Evolutionary conservation across 2,888 invertebrate species (phyloP), one percentile per base, ranked within the genome.

Genomic region (Piscicola geometra): DNA sequence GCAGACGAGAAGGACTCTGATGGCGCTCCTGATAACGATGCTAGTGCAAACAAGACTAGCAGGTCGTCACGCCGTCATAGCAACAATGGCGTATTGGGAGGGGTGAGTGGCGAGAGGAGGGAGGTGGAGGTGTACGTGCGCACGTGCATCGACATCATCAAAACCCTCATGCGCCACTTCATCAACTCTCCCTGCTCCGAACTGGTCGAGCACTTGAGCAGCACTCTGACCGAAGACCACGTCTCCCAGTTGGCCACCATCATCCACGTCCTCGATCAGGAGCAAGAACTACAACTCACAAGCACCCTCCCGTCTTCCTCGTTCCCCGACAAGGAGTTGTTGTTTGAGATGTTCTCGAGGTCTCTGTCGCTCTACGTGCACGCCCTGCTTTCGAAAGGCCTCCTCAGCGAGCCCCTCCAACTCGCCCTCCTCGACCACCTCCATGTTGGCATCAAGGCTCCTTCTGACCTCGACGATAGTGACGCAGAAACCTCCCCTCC

Each of bases 81-180:
- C 75, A 82, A 81, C 77, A 78, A 71, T 5, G 78, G 78, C 69
- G 9, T 41, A 9, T 15, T 75, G 86, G 79, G 79, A 67, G 78
- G 80, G 82, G 5, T 88, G 89, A 5, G 87, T 92, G 64, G 91
- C 0, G 91, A 91, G 81, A 90, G 91, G 84, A 90, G 90, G 79
- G 92, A 92, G 84, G 91, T 92, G 1, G 90, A 91, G 83, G 91
- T 90, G 90, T 95, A 93, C 86, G 91, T 95, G 80, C 89, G 90
- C 5, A 87, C 95, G 81, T 92, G 94, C 0, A 91, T 93, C 0
- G 91, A 91, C 81, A 92, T 95, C 78, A 92, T 96, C 83, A 89
- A 90, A 75, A 91, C 95, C 78, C 89, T 96, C 83, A 93, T 92
- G 81, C 90, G 90, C 78, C 91, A 93, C 84, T 89, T 93, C 75